A percentile compares a stretch with the other conserved stretches of the same genome.
phyloP scores from a whole-genome alignment of 2,113 vertebrate species.

The Pituophis catenifer region DNA sequence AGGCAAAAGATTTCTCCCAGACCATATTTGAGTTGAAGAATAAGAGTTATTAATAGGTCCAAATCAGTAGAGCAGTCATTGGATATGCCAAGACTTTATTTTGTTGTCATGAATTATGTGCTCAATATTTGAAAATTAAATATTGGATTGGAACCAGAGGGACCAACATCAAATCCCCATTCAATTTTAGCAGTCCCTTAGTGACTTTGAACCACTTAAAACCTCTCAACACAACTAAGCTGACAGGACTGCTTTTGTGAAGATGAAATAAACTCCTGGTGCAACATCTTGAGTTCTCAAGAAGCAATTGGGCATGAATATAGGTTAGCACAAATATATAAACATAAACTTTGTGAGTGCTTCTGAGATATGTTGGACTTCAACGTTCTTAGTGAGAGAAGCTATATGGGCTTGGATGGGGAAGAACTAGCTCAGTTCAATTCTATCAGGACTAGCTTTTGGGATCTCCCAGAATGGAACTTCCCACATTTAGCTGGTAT shows the following conservation, averaged over 20 bases:
- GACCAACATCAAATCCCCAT: neutral
- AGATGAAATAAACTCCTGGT: neutral
- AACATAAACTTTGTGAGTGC: neutral
- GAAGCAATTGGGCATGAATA: neutral
- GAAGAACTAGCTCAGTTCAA: neutral
- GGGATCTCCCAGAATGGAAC: neutral
- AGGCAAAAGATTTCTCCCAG: neutral
- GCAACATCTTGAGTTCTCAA: neutral
- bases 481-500: neutral
- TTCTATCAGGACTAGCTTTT: neutral
- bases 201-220: neutral
- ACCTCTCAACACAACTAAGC: neutral
- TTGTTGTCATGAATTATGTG: neutral
- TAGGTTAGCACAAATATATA: neutral
- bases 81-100: neutral
- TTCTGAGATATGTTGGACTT: neutral
- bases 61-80: constrained; percentile 18
- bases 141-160: neutral
- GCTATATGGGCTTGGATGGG: neutral
- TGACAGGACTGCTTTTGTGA: neutral
- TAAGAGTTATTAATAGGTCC: constrained; percentile 44
- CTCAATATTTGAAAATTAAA: neutral
- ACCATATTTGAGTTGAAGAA: constrained; percentile 35
- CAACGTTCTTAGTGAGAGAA: neutral
- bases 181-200: neutral